Conservation (phyloP, 1,140 invertebrate species). For the Listronotus oregonensis region DNA sequence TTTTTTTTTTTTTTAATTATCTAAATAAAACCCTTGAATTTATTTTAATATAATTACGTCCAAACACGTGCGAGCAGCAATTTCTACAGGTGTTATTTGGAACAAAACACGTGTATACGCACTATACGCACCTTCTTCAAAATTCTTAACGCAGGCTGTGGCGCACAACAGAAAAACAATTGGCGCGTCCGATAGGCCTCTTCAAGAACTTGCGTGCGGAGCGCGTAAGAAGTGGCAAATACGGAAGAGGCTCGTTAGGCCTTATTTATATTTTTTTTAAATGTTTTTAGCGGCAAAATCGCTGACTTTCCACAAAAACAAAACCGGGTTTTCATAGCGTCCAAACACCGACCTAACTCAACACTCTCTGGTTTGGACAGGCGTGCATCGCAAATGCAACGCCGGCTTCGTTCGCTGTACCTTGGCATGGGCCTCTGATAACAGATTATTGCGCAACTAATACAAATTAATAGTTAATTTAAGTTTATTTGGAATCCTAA, state of each 20-base stretch:
- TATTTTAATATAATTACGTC: background rate
- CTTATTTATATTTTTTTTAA: background rate
- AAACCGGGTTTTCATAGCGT: conserved; percentile 35
- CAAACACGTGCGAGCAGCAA: background rate
- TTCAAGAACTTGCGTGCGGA: background rate
- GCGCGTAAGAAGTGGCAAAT: background rate
- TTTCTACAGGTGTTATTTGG: conserved; percentile 6
- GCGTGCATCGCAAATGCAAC: conserved; percentile 49
- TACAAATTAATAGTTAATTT: background rate
- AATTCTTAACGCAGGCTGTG: conserved; percentile 11
- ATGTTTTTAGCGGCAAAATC: conserved; percentile 17
- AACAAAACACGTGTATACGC: conserved; percentile 21
- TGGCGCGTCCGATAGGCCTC: background rate
- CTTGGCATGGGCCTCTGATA: conserved; percentile 40
- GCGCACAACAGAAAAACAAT: conserved; percentile 11
- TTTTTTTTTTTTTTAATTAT: no score
- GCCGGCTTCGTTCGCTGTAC: conserved; percentile 43
- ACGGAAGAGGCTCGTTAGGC: background rate
- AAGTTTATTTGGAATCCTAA: no score
- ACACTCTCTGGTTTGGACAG: conserved; percentile 53
- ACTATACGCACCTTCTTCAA: conserved; percentile 41
- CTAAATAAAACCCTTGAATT: no score
- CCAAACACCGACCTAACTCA: conserved; percentile 56
- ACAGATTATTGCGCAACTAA: conserved; percentile 31
- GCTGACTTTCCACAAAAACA: conserved; percentile 8